Conservation (phyloP, 2,113 vertebrate genomes). For the Nanorana parkeri region DNA sequence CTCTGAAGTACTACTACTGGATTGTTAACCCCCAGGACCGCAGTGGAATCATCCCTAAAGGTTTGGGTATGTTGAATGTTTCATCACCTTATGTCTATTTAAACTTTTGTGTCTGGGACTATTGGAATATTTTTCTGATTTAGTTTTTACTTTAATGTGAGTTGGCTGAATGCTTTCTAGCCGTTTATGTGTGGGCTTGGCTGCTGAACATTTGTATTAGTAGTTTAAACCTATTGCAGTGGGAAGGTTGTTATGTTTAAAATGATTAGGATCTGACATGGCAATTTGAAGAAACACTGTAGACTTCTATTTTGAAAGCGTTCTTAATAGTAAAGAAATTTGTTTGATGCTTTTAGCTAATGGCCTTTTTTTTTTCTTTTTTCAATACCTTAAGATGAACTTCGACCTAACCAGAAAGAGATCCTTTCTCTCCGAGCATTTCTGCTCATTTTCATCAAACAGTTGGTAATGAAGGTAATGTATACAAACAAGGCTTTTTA, state of each 20-base stretch:
- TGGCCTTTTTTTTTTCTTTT: background rate
- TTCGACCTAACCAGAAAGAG: slow-evolving; percentile 91
- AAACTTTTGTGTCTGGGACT: no score
- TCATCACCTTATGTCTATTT: background rate
- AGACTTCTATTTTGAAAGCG: no score
- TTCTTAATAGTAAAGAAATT: no score
- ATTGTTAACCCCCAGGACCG: slow-evolving; percentile 92
- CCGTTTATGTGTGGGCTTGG: no score
- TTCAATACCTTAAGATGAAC: slow-evolving; percentile 81
- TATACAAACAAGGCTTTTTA: background rate
- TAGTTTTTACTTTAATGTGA: background rate
- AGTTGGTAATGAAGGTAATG: slow-evolving; percentile 94
- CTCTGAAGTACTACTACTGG: slow-evolving; percentile 97
- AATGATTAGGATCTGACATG: no score
- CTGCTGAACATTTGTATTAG: no score
- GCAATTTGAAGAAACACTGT: no score
- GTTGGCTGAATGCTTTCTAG: no score
- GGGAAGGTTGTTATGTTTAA: no score
- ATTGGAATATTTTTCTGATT: background rate
- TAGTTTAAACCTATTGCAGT: no score
- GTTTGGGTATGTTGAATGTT: slow-evolving; percentile 76
- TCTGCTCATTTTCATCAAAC: slow-evolving; percentile 93
- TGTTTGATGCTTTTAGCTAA: background rate
- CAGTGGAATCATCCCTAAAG: slow-evolving; percentile 91
- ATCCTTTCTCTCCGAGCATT: slow-evolving; percentile 88